Conservation (phyloP, 2,888 invertebrate genomes). For the Pelosia muscerda region DNA sequence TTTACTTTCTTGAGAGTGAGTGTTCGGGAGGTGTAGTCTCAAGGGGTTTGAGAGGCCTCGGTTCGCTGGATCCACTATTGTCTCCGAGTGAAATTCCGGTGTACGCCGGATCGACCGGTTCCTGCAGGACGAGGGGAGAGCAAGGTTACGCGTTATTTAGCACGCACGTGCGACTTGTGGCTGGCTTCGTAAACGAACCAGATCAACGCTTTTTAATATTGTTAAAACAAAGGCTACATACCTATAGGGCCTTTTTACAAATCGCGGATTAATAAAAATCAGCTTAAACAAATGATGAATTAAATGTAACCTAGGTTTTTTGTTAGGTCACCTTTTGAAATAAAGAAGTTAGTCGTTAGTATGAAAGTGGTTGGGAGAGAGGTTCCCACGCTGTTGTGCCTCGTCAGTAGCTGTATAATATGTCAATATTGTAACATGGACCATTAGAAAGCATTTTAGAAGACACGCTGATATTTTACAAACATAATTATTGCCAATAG, state of each 20-base stretch:
- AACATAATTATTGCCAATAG: neutral
- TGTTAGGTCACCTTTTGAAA: neutral
- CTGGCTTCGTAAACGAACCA: slow-evolving; percentile 32
- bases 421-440: slow-evolving; percentile 29
- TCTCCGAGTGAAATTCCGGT: slow-evolving; percentile 67
- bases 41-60: slow-evolving; percentile 52
- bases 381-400: slow-evolving; percentile 46
- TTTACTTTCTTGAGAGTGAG: slow-evolving; percentile 52
- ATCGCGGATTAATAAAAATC: neutral
- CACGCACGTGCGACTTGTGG: slow-evolving; percentile 66
- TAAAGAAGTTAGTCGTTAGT: neutral
- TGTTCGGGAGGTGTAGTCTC: slow-evolving; percentile 38
- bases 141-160: slow-evolving; percentile 77
- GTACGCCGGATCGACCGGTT: slow-evolving; percentile 72
- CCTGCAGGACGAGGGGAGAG: slow-evolving; percentile 77
- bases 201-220: slow-evolving; percentile 17
- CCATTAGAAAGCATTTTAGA: slow-evolving; percentile 14
- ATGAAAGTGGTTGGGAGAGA: slow-evolving; percentile 25
- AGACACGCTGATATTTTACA: neutral
- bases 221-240: slow-evolving; percentile 14
- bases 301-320: neutral
- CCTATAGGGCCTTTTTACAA: neutral
- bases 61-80: slow-evolving; percentile 59
- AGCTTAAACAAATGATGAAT: neutral
- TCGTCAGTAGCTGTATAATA: slow-evolving; percentile 25